Base-by-base conservation (phyloP, 2,888 invertebrate genomes). In the Disparrhopalites patrizii region DNA sequence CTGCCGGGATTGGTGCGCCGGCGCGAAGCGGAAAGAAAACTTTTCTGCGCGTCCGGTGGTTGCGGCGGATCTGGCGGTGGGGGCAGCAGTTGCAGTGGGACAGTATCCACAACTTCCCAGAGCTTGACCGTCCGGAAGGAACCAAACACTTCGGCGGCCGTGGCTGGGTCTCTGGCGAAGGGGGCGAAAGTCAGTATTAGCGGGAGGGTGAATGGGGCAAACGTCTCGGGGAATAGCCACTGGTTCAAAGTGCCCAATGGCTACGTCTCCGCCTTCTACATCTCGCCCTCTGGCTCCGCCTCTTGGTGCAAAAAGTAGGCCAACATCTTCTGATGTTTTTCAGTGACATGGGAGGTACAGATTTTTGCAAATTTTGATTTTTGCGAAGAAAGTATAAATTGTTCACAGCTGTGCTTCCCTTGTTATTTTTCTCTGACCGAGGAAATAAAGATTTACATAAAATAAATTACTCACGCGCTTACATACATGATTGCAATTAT, bases 11-110 rank as follows among this genome's bases (percentile, higher is more conserved):
- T 70, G 5, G 70, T 58, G 56, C 33, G 69, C 23, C 40, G 71
- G n/a, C 56, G 71, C 28, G 71, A 73, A 18, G 68, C 73, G 18
- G 73, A 72, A 47, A 58, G 69, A 33, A 63, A 58, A 23, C 43
- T 74, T 15, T 74, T 74, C 38, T 73, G 73, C 50, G 30, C 63
- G 13, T 62, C 66, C 18, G 72, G 70, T n/a, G 65, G 55, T 38
- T 67, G 67, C 40, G 8, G 23, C n/a, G n/a, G n/a, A n/a, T n/a
- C n/a, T 27, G 52, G 28, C n/a, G 43, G 43, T 13, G 50, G 50
- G 3, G 40, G 52, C 2, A 23, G 52, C 18, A 25, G 28, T 3
- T 67, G 67, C 33, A 27, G 30, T 3, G 67, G 67, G 27, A 33
- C 55, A 1, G 63, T 67, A 13, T n/a, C n/a, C n/a, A n/a, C n/a